Evolutionary conservation across 2,888 invertebrate species (phyloP).

Genomic region (Notodonta dromedarius): DNA sequence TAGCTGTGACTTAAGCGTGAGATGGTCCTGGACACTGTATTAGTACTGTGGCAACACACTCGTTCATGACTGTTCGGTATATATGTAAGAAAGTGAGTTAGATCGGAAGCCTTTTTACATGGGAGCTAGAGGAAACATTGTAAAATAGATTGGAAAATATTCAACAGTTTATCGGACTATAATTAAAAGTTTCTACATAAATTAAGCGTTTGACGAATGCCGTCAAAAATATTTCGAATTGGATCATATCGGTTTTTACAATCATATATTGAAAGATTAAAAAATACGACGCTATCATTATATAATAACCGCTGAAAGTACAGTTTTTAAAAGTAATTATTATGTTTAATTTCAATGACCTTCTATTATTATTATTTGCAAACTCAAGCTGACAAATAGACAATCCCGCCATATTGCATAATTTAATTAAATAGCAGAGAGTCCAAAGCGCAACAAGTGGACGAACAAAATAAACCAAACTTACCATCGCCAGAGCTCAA

Average conservation of each 20-base stretch:
- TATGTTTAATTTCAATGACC: not conserved
- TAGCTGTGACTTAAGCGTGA: constrained; percentile 81
- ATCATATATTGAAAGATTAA: too few species aligned
- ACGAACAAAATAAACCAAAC: constrained; percentile 42
- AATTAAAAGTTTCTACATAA: too few species aligned
- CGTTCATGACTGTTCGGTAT: constrained; percentile 28
- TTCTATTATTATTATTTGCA: constrained; percentile 28
- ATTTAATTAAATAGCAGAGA: constrained; percentile 45
- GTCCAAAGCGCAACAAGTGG: constrained; percentile 37
- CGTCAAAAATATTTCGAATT: too few species aligned
- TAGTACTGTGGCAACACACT: constrained; percentile 59
- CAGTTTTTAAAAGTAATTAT: not conserved
- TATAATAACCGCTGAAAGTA: too few species aligned
- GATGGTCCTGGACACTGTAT: constrained; percentile 69
- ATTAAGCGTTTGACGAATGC: too few species aligned
- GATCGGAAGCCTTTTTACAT: constrained; percentile 36
- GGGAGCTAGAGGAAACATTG: constrained; percentile 19
- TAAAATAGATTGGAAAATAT: constrained; percentile 9
- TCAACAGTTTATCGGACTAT: too few species aligned
- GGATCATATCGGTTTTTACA: too few species aligned
- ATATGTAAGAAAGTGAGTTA: constrained; percentile 34
- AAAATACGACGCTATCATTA: too few species aligned
- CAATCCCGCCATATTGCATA: constrained; percentile 42
- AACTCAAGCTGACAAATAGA: constrained; percentile 51
- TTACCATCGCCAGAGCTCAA: constrained; percentile 76